phyloP scores from a whole-genome alignment of 2,888 invertebrate genomes.

The Allolobophora icterica region DNA sequence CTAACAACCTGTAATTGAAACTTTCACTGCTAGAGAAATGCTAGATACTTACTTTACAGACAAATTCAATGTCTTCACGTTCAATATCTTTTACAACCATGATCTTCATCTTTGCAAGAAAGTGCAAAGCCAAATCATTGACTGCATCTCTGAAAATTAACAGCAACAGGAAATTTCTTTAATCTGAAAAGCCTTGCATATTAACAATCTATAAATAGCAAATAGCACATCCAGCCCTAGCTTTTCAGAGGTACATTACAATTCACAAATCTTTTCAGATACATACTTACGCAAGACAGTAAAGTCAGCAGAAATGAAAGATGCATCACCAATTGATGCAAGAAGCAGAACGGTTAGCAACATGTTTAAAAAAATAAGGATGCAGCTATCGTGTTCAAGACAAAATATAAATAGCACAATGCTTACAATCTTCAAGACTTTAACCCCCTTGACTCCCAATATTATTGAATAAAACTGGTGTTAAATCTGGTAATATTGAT shows the following conservation, averaged over 20 bases:
- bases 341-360: neutral
- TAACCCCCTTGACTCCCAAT: neutral
- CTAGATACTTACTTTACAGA: constrained; percentile 76
- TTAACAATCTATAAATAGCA: neutral
- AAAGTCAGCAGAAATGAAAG: neutral
- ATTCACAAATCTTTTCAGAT: neutral
- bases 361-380: neutral
- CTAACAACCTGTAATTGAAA: neutral
- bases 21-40: neutral
- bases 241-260: neutral
- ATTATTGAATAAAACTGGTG: no score
- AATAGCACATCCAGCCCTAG: neutral
- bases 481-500: no score
- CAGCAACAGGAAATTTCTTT: neutral
- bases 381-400: neutral
- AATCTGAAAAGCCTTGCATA: neutral
- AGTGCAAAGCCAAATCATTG: constrained; percentile 94
- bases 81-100: constrained; percentile 98
- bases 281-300: neutral
- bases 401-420: neutral
- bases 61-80: constrained; percentile 95
- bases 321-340: neutral
- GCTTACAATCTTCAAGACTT: neutral
- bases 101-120: constrained; percentile 97
- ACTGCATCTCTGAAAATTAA: constrained; percentile 82